These are phyloP conservation scores for Cyphomyrus discorhynchus DNA, from an alignment of 2,113 vertebrate genomes.

Conservation along the genomic window DNA sequence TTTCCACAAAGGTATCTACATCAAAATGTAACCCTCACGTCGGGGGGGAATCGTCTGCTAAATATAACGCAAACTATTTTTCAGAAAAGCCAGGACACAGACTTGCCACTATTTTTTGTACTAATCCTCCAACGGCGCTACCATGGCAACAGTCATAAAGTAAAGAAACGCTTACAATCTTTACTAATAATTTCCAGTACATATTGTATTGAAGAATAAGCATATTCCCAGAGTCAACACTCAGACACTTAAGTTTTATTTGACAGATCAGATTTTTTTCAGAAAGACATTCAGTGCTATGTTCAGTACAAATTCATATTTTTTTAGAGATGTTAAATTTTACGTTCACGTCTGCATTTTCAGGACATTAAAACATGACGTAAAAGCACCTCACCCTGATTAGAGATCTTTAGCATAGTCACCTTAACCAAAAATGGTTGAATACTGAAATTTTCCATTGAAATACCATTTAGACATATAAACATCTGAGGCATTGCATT, in stretches of 20 bases:
- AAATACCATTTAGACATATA: not conserved
- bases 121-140: not conserved
- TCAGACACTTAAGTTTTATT: not conserved
- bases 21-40: not conserved
- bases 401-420: not conserved
- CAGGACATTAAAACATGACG: not conserved
- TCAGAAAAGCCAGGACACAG: not conserved
- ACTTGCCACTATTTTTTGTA: not conserved
- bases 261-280: not conserved
- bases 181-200: not conserved
- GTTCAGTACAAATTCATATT: not conserved
- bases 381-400: not conserved
- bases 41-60: not conserved
- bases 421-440: not conserved
- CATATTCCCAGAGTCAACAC: not conserved
- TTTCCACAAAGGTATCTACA: not conserved
- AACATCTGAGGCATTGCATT: not conserved
- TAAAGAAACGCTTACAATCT: not conserved
- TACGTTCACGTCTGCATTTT: not conserved
- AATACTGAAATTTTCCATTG: not conserved
- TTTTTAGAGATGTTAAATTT: not conserved
- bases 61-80: not conserved
- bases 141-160: constrained; percentile 12
- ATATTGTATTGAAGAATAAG: not conserved
- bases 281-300: not conserved